These are phyloP conservation scores for Bombus huntii DNA, from an alignment of 1,140 invertebrate species.

Conservation along the genomic window DNA sequence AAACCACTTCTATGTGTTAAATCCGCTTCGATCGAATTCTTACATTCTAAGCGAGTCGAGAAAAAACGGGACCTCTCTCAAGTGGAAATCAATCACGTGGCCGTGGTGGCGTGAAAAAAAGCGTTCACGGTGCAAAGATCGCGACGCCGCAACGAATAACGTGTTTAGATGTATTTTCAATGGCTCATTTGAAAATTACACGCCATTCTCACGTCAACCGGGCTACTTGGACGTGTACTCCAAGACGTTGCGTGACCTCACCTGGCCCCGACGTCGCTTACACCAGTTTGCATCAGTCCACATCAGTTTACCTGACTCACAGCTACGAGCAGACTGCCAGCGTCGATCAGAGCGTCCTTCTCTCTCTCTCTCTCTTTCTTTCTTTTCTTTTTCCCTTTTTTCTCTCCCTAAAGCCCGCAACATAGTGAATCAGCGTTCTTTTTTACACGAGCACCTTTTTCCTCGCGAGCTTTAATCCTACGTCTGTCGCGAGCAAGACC, in stretches of 20 bases:
- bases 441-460: not conserved
- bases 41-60: no score
- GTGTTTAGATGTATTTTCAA: conserved; percentile 51
- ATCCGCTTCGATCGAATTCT: no score
- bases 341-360: conserved; percentile 26
- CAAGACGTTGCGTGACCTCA: conserved; percentile 61
- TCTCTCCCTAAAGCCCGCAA: not conserved
- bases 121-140: conserved; percentile 20
- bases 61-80: not conserved
- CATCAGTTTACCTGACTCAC: conserved; percentile 61
- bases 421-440: conserved; percentile 55
- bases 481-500: conserved; percentile 1
- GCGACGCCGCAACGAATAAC: conserved; percentile 3
- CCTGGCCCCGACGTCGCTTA: conserved; percentile 19
- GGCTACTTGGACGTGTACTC: conserved; percentile 48
- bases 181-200: conserved; percentile 68
- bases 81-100: conserved; percentile 28
- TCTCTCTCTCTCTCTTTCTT: not conserved
- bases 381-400: not conserved
- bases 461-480: not conserved
- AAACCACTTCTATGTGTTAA: no score
- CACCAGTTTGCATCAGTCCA: conserved; percentile 60
- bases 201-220: conserved; percentile 60
- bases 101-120: not conserved
- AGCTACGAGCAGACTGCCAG: conserved; percentile 13